phyloP scores from a whole-genome alignment of 1,140 invertebrate species.

The Zaprionus africanus region DNA sequence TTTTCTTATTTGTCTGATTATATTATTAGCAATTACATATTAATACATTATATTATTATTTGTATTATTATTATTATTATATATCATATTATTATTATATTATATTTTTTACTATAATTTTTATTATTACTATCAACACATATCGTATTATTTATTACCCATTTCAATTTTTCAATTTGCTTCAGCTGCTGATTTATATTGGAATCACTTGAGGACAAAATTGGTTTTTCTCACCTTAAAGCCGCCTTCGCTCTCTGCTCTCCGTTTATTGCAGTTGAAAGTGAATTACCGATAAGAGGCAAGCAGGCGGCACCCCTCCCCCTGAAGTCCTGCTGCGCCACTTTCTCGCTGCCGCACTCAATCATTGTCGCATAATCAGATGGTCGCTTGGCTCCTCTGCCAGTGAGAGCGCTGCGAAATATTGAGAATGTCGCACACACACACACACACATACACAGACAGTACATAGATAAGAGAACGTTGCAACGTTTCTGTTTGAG shows the following conservation, averaged over 20 bases:
- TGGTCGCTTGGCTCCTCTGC: slow-evolving; percentile 25
- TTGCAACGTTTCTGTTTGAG: slow-evolving; percentile 18
- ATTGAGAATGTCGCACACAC: slow-evolving; percentile 38
- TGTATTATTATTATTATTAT: background rate
- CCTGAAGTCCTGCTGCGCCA: background rate
- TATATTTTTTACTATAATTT: background rate
- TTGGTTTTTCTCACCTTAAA: background rate
- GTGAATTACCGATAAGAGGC: slow-evolving; percentile 15
- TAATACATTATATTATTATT: too few relatives aligned
- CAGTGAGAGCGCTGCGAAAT: slow-evolving; percentile 30
- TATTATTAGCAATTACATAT: too few relatives aligned
- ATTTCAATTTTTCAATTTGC: background rate
- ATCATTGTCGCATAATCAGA: slow-evolving; percentile 53
- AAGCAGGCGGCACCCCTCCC: too few relatives aligned
- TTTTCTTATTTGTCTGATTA: background rate
- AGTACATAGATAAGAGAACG: slow-evolving; percentile 5
- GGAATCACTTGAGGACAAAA: slow-evolving; percentile 1
- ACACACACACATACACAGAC: slow-evolving; percentile 2
- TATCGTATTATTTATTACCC: background rate
- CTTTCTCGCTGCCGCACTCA: slow-evolving; percentile 18
- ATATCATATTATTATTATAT: background rate
- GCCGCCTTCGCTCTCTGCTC: background rate
- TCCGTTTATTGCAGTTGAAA: slow-evolving; percentile 11
- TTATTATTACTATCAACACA: background rate
- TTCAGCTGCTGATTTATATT: background rate